These are phyloP conservation scores for Lapara coniferarum DNA, from an alignment of 2,888 invertebrate genomes.

Conservation along the genomic window DNA sequence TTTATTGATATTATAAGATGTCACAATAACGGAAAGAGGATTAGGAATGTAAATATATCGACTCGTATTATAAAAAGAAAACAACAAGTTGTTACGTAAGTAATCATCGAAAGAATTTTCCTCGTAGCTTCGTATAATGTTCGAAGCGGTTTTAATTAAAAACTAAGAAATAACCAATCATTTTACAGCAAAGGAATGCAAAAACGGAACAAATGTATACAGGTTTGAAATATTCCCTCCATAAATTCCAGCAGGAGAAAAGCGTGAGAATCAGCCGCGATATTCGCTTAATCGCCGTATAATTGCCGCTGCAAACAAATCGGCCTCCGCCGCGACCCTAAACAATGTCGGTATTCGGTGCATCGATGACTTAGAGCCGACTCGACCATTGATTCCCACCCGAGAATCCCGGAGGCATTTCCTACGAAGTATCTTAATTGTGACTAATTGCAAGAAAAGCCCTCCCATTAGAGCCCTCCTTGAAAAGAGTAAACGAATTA, in stretches of 20 bases:
- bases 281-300: conserved; percentile 49
- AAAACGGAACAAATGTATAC: conserved; percentile 15
- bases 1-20: conserved; percentile 24
- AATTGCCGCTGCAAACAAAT: conserved; percentile 52
- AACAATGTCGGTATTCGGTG: conserved; percentile 44
- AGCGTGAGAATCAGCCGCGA: conserved; percentile 40
- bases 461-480: conserved; percentile 69
- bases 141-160: neutral
- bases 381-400: conserved; percentile 47
- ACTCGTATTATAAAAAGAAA: neutral
- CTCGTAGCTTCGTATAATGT: neutral
- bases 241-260: conserved; percentile 36
- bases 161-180: conserved; percentile 7
- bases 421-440: conserved; percentile 76
- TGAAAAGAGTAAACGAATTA: conserved; percentile 80
- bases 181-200: conserved; percentile 8
- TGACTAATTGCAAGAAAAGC: conserved; percentile 79
- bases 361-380: conserved; percentile 51
- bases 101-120: neutral
- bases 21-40: conserved; percentile 20
- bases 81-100: neutral
- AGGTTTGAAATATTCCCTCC: conserved; percentile 2
- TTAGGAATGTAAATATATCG: conserved; percentile 7
- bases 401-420: conserved; percentile 54
- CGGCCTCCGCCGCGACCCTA: conserved; percentile 34